A percentile compares a stretch with the other conserved stretches of the same genome.
Conservation (phyloP, 2,888 invertebrate species). For the Pilophorus perplexus region DNA sequence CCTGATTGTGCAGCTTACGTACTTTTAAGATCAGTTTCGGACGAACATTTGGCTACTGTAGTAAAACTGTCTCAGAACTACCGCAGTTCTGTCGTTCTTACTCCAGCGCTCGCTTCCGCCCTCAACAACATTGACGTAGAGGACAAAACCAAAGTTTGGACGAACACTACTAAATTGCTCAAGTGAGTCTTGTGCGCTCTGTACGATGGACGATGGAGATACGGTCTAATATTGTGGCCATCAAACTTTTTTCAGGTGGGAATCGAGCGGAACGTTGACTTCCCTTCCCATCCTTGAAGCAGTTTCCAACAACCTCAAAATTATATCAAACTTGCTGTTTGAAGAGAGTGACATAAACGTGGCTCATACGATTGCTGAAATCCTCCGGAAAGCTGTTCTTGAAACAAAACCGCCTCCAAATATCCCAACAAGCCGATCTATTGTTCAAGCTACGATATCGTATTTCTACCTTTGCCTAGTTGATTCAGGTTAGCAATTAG, state of each 20-base stretch:
- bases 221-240: not conserved
- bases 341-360: constrained; percentile 44
- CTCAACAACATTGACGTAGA: constrained; percentile 39
- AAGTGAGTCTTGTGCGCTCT: constrained; percentile 44
- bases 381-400: constrained; percentile 46
- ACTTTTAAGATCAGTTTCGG: constrained; percentile 44
- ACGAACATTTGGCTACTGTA: constrained; percentile 47
- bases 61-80: constrained; percentile 46
- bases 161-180: constrained; percentile 48
- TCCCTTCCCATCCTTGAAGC: constrained; percentile 45
- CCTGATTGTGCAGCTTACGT: constrained; percentile 47
- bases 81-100: constrained; percentile 44
- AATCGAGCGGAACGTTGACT: constrained; percentile 45
- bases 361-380: constrained; percentile 48
- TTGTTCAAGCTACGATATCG: constrained; percentile 48
- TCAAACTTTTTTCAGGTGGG: constrained; percentile 44
- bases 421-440: constrained; percentile 46
- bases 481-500: constrained; percentile 46
- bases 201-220: too few relatives aligned
- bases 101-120: constrained; percentile 46
- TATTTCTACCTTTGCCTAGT: constrained; percentile 49
- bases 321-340: constrained; percentile 43
- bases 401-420: constrained; percentile 44
- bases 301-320: constrained; percentile 42
- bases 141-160: constrained; percentile 47